Conservation (phyloP, 2,888 invertebrate species). For the Luffia ferchaultella region DNA sequence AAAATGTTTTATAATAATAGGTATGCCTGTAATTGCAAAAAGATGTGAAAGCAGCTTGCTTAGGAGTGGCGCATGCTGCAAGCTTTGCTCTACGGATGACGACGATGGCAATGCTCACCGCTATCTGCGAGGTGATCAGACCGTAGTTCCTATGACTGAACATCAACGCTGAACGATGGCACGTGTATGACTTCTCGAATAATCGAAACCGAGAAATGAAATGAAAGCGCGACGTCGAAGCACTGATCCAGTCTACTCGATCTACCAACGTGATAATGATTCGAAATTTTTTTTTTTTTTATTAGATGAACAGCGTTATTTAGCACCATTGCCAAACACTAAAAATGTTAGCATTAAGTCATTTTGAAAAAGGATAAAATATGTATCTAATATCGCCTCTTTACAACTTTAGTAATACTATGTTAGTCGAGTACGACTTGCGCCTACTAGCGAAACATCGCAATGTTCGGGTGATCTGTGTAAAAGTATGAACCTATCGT, state of each 20-base stretch:
- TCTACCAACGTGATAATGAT: slow-evolving; percentile 38
- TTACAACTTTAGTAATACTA: slow-evolving; percentile 42
- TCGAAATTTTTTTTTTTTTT: slow-evolving; percentile 23
- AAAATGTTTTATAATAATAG: too few relatives aligned
- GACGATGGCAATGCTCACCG: slow-evolving; percentile 11
- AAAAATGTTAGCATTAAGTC: slow-evolving; percentile 34
- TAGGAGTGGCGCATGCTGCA: slow-evolving; percentile 41
- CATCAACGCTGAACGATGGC: slow-evolving; percentile 28
- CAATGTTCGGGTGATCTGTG: slow-evolving; percentile 30
- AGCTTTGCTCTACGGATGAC: slow-evolving; percentile 38
- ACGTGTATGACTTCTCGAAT: slow-evolving; percentile 37
- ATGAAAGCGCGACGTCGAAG: not conserved
- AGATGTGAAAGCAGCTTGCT: slow-evolving; percentile 35
- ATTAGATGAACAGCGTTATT: slow-evolving; percentile 30
- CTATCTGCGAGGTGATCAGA: slow-evolving; percentile 1
- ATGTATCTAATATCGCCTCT: slow-evolving; percentile 42
- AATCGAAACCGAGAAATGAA: not conserved
- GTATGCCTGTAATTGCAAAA: slow-evolving; percentile 11
- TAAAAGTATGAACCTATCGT: slow-evolving; percentile 44
- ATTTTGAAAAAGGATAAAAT: slow-evolving; percentile 34
- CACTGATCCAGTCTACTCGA: not conserved
- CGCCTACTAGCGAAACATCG: slow-evolving; percentile 30
- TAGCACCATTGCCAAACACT: slow-evolving; percentile 57
- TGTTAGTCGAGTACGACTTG: slow-evolving; percentile 34
- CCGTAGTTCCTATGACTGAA: not conserved